These are phyloP conservation scores for Torymus tubicola DNA, from an alignment of 2,888 invertebrate species.

Conservation along the genomic window DNA sequence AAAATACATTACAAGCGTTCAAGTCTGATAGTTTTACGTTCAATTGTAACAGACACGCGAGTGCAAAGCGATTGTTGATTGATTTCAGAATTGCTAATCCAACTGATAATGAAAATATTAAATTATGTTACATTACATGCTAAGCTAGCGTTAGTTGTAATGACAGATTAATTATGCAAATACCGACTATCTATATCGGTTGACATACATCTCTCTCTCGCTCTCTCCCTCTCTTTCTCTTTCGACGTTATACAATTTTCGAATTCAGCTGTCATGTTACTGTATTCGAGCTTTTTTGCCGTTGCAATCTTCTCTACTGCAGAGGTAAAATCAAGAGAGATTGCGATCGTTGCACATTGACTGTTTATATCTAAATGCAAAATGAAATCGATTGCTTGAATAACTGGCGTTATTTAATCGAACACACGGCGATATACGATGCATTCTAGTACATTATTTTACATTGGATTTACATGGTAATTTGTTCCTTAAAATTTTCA, in stretches of 20 bases:
- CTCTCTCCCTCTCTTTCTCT: neutral
- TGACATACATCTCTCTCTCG: neutral
- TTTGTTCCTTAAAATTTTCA: too few species aligned
- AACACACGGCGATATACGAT: too few species aligned
- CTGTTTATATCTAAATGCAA: too few species aligned
- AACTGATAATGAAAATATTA: constrained; percentile 31
- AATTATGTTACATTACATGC: constrained; percentile 25
- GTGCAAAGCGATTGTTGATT: neutral
- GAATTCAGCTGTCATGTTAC: too few species aligned
- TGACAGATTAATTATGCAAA: constrained; percentile 21
- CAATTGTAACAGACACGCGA: neutral
- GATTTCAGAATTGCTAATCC: constrained; percentile 7
- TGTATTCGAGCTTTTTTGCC: constrained; percentile 18
- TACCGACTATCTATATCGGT: neutral
- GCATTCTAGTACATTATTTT: too few species aligned
- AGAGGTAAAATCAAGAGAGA: too few species aligned
- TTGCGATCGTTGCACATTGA: too few species aligned
- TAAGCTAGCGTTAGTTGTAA: constrained; percentile 20
- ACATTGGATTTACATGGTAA: too few species aligned
- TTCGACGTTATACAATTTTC: neutral
- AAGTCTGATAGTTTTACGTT: constrained; percentile 19
- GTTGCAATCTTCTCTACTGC: too few species aligned
- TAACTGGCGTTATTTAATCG: neutral
- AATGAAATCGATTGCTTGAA: too few species aligned
- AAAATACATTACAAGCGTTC: too few species aligned